Percentiles rank a stretch among this genome's conserved stretches.
phyloP scores from a whole-genome alignment of 2,888 invertebrate species.

The Galerucella pusilla region DNA sequence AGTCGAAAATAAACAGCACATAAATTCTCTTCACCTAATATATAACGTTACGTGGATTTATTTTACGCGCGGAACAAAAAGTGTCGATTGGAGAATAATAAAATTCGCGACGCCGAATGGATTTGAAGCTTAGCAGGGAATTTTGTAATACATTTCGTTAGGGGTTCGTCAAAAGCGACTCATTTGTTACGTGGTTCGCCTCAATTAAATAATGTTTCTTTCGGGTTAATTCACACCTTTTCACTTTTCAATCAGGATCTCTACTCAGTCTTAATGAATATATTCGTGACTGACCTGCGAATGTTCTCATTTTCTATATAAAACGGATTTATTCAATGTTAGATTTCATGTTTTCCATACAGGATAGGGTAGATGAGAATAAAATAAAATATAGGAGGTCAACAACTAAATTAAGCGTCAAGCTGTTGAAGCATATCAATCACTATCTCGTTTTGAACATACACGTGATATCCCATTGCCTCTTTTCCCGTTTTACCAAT shows the following conservation, averaged over 20 bases:
- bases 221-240: conserved; percentile 1
- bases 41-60: not conserved
- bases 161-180: not conserved
- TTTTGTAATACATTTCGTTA: conserved; percentile 1
- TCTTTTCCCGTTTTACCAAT: not conserved
- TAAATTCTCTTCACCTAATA: not conserved
- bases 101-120: not conserved
- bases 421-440: not conserved
- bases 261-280: not conserved
- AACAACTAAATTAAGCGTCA: too few relatives aligned
- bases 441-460: not conserved
- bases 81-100: not conserved
- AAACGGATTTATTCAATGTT: not conserved
- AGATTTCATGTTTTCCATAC: not conserved
- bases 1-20: not conserved
- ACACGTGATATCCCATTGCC: not conserved
- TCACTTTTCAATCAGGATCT: not conserved
- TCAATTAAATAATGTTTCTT: not conserved
- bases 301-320: not conserved
- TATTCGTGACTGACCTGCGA: conserved; percentile 6
- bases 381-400: too few relatives aligned
- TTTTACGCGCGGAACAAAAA: not conserved
- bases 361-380: not conserved
- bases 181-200: not conserved
- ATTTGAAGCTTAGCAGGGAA: not conserved